Evolutionary conservation across 2,113 vertebrate species (phyloP).

Genomic region (Syngnathoides biaculeatus): DNA sequence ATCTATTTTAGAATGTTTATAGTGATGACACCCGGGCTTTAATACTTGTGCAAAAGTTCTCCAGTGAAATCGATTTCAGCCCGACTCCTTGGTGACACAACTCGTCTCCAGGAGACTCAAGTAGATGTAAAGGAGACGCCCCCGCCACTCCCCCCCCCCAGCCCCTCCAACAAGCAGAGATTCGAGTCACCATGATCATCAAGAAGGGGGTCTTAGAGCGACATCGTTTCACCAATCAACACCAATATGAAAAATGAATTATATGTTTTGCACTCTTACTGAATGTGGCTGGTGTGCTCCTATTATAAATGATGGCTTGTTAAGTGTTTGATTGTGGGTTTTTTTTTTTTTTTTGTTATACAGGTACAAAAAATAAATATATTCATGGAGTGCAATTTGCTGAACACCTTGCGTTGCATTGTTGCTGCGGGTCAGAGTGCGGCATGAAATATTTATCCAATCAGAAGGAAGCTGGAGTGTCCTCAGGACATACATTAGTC

Average conservation of each 20-base stretch:
- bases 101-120: too few species aligned
- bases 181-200: too few species aligned
- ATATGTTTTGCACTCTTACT: background rate
- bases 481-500: slow-evolving; percentile 68
- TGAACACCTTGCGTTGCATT: slow-evolving; percentile 42
- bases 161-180: too few species aligned
- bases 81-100: too few species aligned
- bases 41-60: too few species aligned
- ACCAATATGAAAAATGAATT: background rate
- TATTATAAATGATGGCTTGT: background rate
- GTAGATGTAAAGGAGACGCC: too few species aligned
- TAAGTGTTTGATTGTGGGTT: too few species aligned
- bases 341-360: background rate
- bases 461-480: slow-evolving; percentile 56
- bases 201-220: too few species aligned
- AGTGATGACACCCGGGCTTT: too few species aligned
- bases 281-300: background rate
- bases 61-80: too few species aligned
- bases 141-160: too few species aligned
- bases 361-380: slow-evolving; percentile 31
- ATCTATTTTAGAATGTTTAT: too few species aligned
- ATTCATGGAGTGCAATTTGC: slow-evolving; percentile 60
- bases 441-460: slow-evolving; percentile 70
- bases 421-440: slow-evolving; percentile 48
- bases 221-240: background rate